Evolutionary conservation across 2,888 invertebrate genomes (phyloP).

Genomic region (Drosophila mimica): DNA sequence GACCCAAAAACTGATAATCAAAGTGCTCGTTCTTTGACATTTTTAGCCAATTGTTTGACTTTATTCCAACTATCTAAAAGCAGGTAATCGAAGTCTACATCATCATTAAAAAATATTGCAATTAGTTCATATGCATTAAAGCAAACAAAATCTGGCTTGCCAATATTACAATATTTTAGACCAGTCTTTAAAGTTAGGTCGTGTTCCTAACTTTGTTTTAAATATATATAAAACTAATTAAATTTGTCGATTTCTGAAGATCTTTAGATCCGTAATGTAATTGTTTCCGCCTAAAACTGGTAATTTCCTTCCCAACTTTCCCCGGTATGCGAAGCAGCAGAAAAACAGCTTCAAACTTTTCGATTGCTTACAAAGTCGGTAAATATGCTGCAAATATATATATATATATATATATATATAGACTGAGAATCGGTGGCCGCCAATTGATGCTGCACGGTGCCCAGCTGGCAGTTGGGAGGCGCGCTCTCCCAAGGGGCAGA

Average conservation of each 20-base stretch:
- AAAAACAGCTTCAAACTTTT: constrained; percentile 49
- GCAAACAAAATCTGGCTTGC: neutral
- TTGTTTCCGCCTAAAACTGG: constrained; percentile 28
- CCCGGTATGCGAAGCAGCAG: constrained; percentile 1
- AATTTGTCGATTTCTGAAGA: neutral
- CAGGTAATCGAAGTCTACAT: neutral
- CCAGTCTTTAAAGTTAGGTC: neutral
- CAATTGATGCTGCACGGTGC: constrained; percentile 26
- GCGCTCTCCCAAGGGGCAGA: constrained; percentile 26
- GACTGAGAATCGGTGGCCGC: constrained; percentile 4
- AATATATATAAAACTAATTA: neutral
- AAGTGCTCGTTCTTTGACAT: neutral
- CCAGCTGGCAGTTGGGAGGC: constrained; percentile 8
- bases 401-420: neutral
- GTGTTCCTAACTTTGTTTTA: neutral
- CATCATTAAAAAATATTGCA: neutral
- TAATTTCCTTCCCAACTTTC: constrained; percentile 12
- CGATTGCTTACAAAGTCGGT: constrained; percentile 38
- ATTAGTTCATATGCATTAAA: neutral
- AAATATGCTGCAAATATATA: neutral
- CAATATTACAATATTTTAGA: neutral
- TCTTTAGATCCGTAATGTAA: constrained; percentile 7
- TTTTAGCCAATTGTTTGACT: neutral
- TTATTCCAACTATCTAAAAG: neutral
- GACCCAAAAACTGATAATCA: neutral